Base-by-base conservation (phyloP, 35 echinoderm and acorn worm genomes). In the Anneissia japonica region DNA sequence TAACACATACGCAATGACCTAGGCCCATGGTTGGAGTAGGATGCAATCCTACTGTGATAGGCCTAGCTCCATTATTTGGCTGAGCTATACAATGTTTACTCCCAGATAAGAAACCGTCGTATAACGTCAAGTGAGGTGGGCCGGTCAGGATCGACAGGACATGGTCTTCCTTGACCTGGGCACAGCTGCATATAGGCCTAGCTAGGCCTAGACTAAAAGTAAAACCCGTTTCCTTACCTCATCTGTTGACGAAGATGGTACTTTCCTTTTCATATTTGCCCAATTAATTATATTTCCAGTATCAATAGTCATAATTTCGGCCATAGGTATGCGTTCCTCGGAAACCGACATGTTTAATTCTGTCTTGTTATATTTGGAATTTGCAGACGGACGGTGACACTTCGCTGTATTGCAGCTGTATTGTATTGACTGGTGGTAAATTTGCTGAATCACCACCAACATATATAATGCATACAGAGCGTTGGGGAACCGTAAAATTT, bases 231-330 rank as follows among this genome's bases (percentile, higher is more conserved):
- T 11, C 7, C 16, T 34, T 91, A 91, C 90, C 90, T 91, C 90
- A 35, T 91, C 90, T 81, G 90, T 91, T 32, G 90, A 91, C 6
- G 90, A 87, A 84, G 86, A 73, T 1, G 90, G 90, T 11, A 91
- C 81, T 23, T 82, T 91, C 35, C 84, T 77, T 77, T 91, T 91
- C 72, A 91, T 39, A 55, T 80, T 86, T 46, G 56, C 73, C 37
- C 81, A 91, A 43, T 91, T 91, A 4, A 91, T 46, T 41, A 91
- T 91, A 75, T 91, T 91, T 16, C 90, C 90, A 77, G 77, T 73
- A 39, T 79, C 87, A 35, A 91, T 38, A 32, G 75, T 74, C 31
- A 87, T 79, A 2, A 80, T 80, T 4, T 84, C 81, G 3, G 90
- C 84, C n/a, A 32, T 73, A 40, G 90, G 84, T 26, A 91, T 81